These are phyloP conservation scores for Heliconius cydno DNA, from an alignment of 2,888 invertebrate species.

Conservation along the genomic window DNA sequence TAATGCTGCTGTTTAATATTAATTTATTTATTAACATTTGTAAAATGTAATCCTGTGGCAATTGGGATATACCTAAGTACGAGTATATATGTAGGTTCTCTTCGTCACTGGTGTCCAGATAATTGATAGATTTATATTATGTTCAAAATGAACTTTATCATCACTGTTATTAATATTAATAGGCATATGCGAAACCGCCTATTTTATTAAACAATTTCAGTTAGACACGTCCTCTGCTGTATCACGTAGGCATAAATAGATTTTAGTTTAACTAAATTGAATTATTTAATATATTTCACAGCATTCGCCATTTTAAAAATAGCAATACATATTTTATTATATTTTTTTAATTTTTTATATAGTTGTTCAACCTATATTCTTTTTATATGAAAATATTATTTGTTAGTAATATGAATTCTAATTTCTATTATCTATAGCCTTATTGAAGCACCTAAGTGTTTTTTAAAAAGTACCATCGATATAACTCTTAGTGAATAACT, in stretches of 20 bases:
- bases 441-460: neutral
- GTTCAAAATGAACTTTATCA: neutral
- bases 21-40: no score
- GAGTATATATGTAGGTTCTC: no score
- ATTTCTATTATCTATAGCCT: no score
- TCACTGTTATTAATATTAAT: neutral
- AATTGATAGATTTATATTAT: neutral
- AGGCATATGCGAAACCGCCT: neutral
- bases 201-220: neutral
- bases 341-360: neutral
- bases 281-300: neutral
- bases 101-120: no score
- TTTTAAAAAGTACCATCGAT: neutral
- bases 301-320: neutral
- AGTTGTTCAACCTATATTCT: no score
- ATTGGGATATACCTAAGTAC: no score
- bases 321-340: neutral
- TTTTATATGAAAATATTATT: no score
- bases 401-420: neutral
- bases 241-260: neutral
- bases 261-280: neutral
- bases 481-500: constrained; percentile 16
- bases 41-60: no score
- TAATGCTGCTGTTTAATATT: no score
- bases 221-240: neutral